Percentiles rank a stretch among this genome's conserved stretches.
phyloP scores from a whole-genome alignment of 2,797 vertebrate species.

The Muraenolepis orangiensis region DNA sequence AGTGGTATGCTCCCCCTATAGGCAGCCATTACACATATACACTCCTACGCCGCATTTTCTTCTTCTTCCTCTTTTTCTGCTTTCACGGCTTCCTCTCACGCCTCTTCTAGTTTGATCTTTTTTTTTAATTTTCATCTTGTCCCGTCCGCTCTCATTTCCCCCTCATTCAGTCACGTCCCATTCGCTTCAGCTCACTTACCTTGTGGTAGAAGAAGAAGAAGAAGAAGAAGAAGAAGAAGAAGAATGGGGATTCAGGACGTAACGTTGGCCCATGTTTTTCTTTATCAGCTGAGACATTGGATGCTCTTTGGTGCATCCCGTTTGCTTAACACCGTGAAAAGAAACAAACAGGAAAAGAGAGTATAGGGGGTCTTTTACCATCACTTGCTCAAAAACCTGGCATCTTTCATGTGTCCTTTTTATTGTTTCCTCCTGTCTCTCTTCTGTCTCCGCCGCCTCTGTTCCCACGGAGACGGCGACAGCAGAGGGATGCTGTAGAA shows the following conservation, averaged over 20 bases:
- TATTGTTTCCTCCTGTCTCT: not conserved
- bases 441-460: not conserved
- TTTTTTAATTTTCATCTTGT: not conserved
- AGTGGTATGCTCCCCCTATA: not conserved
- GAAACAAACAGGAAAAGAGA: not conserved
- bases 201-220: not conserved
- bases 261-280: not conserved
- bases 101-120: too few species aligned
- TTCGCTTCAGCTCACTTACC: not conserved
- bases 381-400: slow-evolving; percentile 33
- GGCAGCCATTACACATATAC: too few species aligned
- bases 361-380: slow-evolving; percentile 34
- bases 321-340: not conserved
- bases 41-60: too few species aligned
- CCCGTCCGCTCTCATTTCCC: not conserved
- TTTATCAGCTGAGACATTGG: not conserved
- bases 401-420: slow-evolving; percentile 1
- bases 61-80: not conserved
- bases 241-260: not conserved
- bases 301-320: not conserved
- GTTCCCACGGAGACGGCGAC: not conserved
- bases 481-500: not conserved
- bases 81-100: too few species aligned
- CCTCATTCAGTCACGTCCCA: not conserved
- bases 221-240: too few species aligned